Percentiles rank a stretch among this genome's conserved stretches.
Conservation (phyloP, 2,888 invertebrate genomes). For the Thumatha senex region DNA sequence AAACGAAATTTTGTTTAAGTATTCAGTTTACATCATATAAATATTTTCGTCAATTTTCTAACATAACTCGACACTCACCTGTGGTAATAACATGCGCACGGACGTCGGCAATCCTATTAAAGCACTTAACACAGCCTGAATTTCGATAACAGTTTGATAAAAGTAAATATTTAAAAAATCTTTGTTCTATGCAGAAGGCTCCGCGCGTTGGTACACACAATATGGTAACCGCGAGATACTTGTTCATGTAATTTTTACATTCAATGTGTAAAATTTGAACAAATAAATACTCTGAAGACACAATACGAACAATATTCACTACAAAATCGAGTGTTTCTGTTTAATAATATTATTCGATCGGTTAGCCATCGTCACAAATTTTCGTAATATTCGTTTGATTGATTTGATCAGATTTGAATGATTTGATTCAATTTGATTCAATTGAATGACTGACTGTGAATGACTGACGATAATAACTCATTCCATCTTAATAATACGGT, state of each 20-base stretch:
- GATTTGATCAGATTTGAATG: constrained; percentile 60
- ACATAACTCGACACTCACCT: constrained; percentile 54
- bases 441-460: constrained; percentile 27
- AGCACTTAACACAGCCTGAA: constrained; percentile 52
- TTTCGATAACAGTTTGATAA: constrained; percentile 59
- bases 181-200: constrained; percentile 42
- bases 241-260: constrained; percentile 45
- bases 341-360: constrained; percentile 47
- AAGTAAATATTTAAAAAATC: constrained; percentile 55
- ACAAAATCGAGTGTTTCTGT: constrained; percentile 40
- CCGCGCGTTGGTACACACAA: constrained; percentile 46
- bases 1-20: constrained; percentile 21
- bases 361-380: constrained; percentile 55
- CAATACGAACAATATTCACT: constrained; percentile 44
- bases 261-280: constrained; percentile 40
- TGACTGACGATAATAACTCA: no score
- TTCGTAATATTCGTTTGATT: constrained; percentile 42
- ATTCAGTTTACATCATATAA: constrained; percentile 18
- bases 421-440: no score
- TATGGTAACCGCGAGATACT: constrained; percentile 53
- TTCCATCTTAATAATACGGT: no score
- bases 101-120: constrained; percentile 54
- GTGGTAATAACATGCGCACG: constrained; percentile 45
- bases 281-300: constrained; percentile 42
- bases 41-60: constrained; percentile 28